Base-by-base conservation (phyloP, 1,140 invertebrate species). In the Whitmania pigra region DNA sequence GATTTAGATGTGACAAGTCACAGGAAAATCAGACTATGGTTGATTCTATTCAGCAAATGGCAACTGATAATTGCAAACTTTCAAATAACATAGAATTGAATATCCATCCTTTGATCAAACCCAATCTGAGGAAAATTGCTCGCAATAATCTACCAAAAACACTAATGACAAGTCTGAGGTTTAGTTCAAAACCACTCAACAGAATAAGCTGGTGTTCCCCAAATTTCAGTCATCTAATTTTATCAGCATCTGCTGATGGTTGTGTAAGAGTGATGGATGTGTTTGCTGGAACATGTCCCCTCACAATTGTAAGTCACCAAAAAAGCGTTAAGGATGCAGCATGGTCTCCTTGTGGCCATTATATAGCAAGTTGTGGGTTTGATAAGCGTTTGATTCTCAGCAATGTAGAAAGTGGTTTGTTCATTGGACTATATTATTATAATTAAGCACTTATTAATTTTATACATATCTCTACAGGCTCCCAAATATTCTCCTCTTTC, bases 171-270 rank as follows among this genome's bases (percentile, higher is more conserved):
- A 53, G 68, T 29, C 74, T 76, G 54, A 43, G 63, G 43, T 78
- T 66, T 36, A 78, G 80, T 74, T 53, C 57, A 53, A 74, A 76
- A 22, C 75, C 73, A 0, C 70, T 78, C 18, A 81, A 78, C 67
- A 76, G 76, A 67, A 43, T 80, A 9, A 73, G 75, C 67, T 81
- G 80, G 80, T 79, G 79, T 73, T 27, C 69, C 66, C 53, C 76
- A 73, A 70, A 75, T 27, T 81, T 76, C 67, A 79, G 91, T 74
- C 78, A 81, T 73, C 70, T 80, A 43, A 67, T 79, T 18, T 71
- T 79, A 22, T 77, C 78, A n/a, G 75, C 75, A 60, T 78, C 78
- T 6, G 79, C 81, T 79, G 80, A 82, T 74, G 73, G 74, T 11
- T 73, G 71, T 53, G 73, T 82, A 2, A 80, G 78, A 73, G 72